Conservation (phyloP, 2,888 invertebrate genomes). For the Chaitophorus viminalis region DNA sequence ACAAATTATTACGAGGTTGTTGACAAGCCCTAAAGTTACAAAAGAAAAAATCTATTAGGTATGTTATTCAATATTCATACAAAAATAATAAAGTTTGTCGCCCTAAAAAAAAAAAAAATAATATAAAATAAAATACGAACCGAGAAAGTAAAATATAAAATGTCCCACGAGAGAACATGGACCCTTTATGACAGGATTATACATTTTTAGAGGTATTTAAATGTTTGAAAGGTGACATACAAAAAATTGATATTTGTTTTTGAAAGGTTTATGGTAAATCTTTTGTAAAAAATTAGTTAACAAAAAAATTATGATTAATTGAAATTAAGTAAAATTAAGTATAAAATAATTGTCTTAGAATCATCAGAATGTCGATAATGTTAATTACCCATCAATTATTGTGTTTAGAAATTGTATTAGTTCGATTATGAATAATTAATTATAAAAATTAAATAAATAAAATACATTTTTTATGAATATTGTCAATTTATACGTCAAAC, state of each 20-base stretch:
- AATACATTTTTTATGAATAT: no score
- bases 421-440: no score
- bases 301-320: not conserved
- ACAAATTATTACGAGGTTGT: not conserved
- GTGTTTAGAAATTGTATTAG: no score
- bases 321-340: no score
- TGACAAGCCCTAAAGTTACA: not conserved
- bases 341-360: no score
- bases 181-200: not conserved
- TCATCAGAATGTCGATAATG: no score
- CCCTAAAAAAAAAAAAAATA: not conserved
- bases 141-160: not conserved
- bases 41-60: conserved; percentile 3
- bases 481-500: no score
- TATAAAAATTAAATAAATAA: no score
- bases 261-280: not conserved
- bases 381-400: no score
- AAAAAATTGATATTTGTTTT: not conserved
- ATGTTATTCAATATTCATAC: no score
- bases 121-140: not conserved
- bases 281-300: not conserved
- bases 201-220: not conserved
- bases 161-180: not conserved
- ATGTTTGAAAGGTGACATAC: not conserved
- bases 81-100: not conserved